Evolutionary conservation across 1,140 invertebrate species (phyloP).

Genomic region (Euborellia annulipes): DNA sequence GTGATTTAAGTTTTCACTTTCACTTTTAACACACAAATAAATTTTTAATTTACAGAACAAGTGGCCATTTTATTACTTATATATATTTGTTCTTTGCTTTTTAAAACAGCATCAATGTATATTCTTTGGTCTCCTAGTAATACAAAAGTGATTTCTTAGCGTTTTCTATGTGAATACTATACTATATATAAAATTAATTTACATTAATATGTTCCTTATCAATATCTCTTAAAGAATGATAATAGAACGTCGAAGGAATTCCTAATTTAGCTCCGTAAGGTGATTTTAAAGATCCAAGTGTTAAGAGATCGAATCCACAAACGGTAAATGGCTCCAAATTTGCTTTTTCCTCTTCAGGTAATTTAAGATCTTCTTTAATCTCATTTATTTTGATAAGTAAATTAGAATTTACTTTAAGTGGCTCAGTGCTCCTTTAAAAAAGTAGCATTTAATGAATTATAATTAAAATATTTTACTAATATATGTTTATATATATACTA

Average conservation of each 20-base stretch:
- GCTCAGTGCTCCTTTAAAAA: slow-evolving; percentile 8
- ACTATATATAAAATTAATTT: no score
- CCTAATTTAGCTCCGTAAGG: slow-evolving; percentile 41
- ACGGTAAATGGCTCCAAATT: slow-evolving; percentile 38
- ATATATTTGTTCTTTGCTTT: no score
- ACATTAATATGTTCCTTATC: slow-evolving; percentile 34
- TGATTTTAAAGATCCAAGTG: slow-evolving; percentile 29
- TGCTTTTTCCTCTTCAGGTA: slow-evolving; percentile 24
- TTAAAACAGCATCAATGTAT: no score
- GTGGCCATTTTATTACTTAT: no score
- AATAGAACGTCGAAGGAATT: slow-evolving; percentile 43
- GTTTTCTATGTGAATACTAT: no score
- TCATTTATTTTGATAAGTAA: slow-evolving; percentile 24
- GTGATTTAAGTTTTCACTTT: no score
- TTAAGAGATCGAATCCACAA: slow-evolving; percentile 43
- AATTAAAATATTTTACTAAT: no score
- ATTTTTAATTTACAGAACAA: no score
- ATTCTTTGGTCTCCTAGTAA: no score
- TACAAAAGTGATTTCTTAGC: no score
- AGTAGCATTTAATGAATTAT: slow-evolving; percentile 2
- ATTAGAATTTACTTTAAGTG: slow-evolving; percentile 3
- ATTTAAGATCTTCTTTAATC: slow-evolving; percentile 33
- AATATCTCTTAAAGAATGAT: slow-evolving; percentile 27
- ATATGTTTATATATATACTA: slow-evolving; percentile 18
- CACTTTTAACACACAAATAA: no score